phyloP scores from a whole-genome alignment of 1,140 invertebrate genomes.

The Drosophila tristis region DNA sequence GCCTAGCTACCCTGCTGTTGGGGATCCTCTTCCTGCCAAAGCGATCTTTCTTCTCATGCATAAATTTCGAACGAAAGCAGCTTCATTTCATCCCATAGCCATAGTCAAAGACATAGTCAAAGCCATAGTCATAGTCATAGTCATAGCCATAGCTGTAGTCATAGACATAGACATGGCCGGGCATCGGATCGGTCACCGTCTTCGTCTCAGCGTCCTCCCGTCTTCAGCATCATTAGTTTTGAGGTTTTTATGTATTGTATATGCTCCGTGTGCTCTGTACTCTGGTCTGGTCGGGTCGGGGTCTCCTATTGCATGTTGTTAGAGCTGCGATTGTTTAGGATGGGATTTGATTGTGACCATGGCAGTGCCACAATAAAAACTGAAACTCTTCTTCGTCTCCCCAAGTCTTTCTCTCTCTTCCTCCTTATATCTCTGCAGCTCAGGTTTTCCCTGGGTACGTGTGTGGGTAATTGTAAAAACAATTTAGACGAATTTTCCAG shows the following conservation, averaged over 20 bases:
- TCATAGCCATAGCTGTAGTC: no score
- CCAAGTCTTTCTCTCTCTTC: slow-evolving; percentile 2
- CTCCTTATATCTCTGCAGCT: slow-evolving; percentile 3
- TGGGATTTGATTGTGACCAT: slow-evolving; percentile 54
- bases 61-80: slow-evolving; percentile 71
- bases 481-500: slow-evolving; percentile 81
- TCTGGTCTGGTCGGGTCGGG: slow-evolving; percentile 3
- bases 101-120: background rate
- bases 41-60: slow-evolving; percentile 76
- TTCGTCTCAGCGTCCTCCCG: slow-evolving; percentile 6
- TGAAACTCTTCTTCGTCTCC: slow-evolving; percentile 27
- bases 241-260: slow-evolving; percentile 63
- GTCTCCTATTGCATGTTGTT: slow-evolving; percentile 46
- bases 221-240: slow-evolving; percentile 72
- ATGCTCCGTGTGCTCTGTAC: background rate
- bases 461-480: slow-evolving; percentile 75
- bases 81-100: slow-evolving; percentile 4
- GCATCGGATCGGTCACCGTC: slow-evolving; percentile 11
- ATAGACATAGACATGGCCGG: no score
- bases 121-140: background rate
- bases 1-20: slow-evolving; percentile 42
- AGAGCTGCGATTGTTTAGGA: slow-evolving; percentile 59
- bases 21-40: slow-evolving; percentile 6
- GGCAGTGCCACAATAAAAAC: slow-evolving; percentile 16
- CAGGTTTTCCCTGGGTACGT: slow-evolving; percentile 18